Evolutionary conservation across 2,113 vertebrate genomes (phyloP), one percentile per base, ranked within the genome.

Genomic region (Anarrhichthys ocellatus): DNA sequence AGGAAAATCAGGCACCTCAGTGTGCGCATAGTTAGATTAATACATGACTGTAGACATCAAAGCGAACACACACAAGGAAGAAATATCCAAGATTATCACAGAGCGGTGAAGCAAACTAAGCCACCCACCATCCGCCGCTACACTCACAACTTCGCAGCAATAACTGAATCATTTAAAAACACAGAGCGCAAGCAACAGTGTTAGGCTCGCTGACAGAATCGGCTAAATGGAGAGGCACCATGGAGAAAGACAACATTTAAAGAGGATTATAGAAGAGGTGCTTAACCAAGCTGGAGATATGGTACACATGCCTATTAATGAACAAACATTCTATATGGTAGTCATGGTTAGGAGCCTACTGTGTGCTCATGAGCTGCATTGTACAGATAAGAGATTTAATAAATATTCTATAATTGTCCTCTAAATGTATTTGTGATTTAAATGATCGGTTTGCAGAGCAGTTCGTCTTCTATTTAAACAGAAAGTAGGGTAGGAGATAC

Each of bases 221-320:
- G 20, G 67, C 83, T 87, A 81, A 83, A 87, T 74, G 73, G 73
- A 88, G 76, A 84, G 34, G 75, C 85, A 65, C 78, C 27, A 34
- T 75, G 84, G 84, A 88, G 79, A 89, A 89, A 85, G 76, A 89
- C 82, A 63, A 78, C 83, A 79, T 86, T 89, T 67, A 88, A 88
- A 92, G 81, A 77, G 88, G 88, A 93, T 93, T 93, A 92, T 59
- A 77, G 59, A 66, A 87, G 78, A 87, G 62, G 84, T 83, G 88
- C 88, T 87, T 68, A 81, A 87, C 79, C 68, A 8, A 87, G 84
- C 73, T 73, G 40, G 24, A 76, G 71, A 83, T 83, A 86, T 5
- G 73, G 52, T 46, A 68, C 76, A 75, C 75, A 77, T 74, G 84
- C 50, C 40, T 80, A 73, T 84, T 89, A 84, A 86, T 90, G 86